phyloP scores from a whole-genome alignment of 2,113 vertebrate genomes.

The Monopterus albus region DNA sequence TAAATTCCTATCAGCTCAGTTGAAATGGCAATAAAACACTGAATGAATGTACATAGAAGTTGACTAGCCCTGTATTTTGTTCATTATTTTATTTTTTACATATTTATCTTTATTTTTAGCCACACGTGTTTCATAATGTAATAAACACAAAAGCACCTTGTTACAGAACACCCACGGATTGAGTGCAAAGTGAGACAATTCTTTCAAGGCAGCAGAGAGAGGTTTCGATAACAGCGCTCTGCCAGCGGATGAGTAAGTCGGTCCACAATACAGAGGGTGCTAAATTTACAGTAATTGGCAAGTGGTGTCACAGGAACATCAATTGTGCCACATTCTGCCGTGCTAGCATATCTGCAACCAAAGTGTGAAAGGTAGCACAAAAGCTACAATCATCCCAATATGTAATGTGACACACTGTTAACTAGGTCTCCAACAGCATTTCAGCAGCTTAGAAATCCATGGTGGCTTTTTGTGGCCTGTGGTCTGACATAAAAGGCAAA shows the following conservation, averaged over 20 bases:
- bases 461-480: constrained; percentile 11
- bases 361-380: neutral
- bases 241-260: neutral
- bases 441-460: constrained; percentile 15
- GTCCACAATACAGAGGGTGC: constrained; percentile 1
- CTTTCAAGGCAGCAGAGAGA: neutral
- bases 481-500: no score
- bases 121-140: neutral
- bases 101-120: neutral
- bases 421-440: constrained; percentile 12
- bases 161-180: neutral
- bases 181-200: constrained; percentile 1
- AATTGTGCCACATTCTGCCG: neutral
- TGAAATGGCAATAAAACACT: no score
- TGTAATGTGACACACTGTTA: constrained; percentile 6
- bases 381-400: neutral
- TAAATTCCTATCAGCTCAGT: no score
- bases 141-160: constrained; percentile 17
- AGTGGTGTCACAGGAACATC: neutral
- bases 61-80: no score
- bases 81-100: no score
- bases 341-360: neutral
- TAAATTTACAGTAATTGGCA: constrained; percentile 36
- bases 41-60: no score
- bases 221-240: neutral